Evolutionary conservation across 2,797 vertebrate genomes (phyloP), one percentile per base, ranked within the genome.

Genomic region (Zenarchopterus dispar): DNA sequence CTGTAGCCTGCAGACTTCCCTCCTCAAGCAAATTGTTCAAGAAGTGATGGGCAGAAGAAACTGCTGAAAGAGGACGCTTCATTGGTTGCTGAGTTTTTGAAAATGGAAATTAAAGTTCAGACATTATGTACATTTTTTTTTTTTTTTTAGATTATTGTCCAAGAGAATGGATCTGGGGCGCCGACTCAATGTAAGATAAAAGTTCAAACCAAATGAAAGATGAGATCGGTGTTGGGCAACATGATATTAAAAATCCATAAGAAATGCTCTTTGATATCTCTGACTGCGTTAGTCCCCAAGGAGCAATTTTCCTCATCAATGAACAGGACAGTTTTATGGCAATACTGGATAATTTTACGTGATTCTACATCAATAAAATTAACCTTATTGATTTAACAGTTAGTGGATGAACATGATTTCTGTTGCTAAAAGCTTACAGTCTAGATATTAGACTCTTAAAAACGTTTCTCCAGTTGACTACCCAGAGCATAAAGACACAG

Each of bases 1-100:
- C 78, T 81, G 81, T 90, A 88, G 92, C 92, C 91, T 81, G 91
- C 77, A 91, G 89, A 89, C 86, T 80, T 75, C 74, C 71, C 76
- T 79, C 79, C 67, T 73, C 64, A 58, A 69, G 62, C 63, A 45
- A 48, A 64, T 72, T 73, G 77, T 67, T 42, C 81, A 78, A 82
- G 45, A 76, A 80, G 81, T 85, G 73, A 73, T 72, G 48, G 75
- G 64, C 42, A 78, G 55, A 73, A 60, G 44, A 55, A 83, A 71
- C 44, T 58, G 66, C 65, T 75, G 70, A 28, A 62, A 22, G 61
- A 74, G 56, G 62, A 72, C 46, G 62, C 31, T 62, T 81, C 44
- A 64, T 16, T 81, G 70, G 64, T 75, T 87, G 73, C 56, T 42
- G 62, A 77, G 61, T 43, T 70, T 31, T 70, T 61, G 77, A 46